These are phyloP conservation scores for Sympetrum striolatum DNA, from an alignment of 2,888 invertebrate species.

Conservation along the genomic window DNA sequence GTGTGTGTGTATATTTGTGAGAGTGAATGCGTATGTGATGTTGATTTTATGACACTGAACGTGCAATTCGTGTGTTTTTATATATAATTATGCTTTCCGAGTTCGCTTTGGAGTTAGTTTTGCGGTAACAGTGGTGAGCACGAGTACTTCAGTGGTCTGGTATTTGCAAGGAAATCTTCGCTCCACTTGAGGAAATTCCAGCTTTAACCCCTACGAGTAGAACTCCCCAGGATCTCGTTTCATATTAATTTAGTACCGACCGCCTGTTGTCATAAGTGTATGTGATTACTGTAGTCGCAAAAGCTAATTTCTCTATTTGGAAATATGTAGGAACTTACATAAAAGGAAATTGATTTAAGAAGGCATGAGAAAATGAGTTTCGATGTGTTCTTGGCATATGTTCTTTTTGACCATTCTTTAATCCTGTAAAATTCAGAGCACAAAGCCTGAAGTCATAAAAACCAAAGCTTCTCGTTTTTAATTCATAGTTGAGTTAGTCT, in stretches of 20 bases:
- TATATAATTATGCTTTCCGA: background rate
- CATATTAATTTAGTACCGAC: background rate
- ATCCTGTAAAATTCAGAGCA: conserved; percentile 1
- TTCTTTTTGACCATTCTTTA: conserved; percentile 24
- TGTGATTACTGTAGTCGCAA: conserved; percentile 19
- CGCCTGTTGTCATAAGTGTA: background rate
- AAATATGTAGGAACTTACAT: background rate
- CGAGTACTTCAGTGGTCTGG: background rate
- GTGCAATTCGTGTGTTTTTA: background rate
- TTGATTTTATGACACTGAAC: background rate
- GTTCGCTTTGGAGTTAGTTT: conserved; percentile 15
- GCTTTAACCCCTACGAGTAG: background rate
- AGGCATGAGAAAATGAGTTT: conserved; percentile 4
- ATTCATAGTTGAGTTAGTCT: conserved; percentile 12
- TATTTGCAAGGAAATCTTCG: background rate
- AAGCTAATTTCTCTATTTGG: background rate
- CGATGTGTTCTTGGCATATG: conserved; percentile 10
- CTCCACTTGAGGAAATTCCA: background rate
- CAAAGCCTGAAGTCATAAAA: conserved; percentile 24
- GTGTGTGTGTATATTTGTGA: background rate
- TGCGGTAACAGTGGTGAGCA: background rate
- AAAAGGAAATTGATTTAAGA: background rate
- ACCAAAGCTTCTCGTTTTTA: conserved; percentile 24
- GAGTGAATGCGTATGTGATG: background rate
- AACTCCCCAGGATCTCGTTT: conserved; percentile 2